Conservation (phyloP, 2,888 invertebrate species). For the Loripinus fragilis region DNA sequence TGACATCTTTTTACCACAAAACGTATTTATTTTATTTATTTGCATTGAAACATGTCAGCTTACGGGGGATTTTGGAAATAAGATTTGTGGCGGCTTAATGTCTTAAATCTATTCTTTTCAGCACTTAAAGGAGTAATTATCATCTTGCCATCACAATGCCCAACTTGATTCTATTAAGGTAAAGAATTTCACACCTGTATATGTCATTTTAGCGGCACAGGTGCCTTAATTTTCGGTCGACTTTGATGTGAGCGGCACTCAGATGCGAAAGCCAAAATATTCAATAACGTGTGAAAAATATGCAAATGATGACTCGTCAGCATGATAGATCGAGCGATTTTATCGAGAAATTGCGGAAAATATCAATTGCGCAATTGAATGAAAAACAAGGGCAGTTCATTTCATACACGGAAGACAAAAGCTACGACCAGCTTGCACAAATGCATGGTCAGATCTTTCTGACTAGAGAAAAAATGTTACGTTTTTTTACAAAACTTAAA, state of each 20-base stretch:
- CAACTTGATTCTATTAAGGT: background rate
- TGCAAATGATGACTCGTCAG: constrained; percentile 11
- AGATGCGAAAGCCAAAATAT: constrained; percentile 14
- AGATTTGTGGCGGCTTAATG: constrained; percentile 17
- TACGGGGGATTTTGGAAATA: background rate
- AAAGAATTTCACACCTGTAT: constrained; percentile 14
- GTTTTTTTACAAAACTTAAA: too few relatives aligned
- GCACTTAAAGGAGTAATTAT: constrained; percentile 11
- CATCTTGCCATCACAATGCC: background rate
- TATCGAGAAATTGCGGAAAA: constrained; percentile 15
- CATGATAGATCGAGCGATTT: constrained; percentile 17
- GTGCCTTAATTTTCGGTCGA: constrained; percentile 20
- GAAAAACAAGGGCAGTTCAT: too few relatives aligned
- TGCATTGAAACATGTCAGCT: background rate
- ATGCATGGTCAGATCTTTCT: too few relatives aligned
- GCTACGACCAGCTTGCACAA: too few relatives aligned
- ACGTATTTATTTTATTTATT: too few relatives aligned
- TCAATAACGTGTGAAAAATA: constrained; percentile 29
- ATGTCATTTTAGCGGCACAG: constrained; percentile 4
- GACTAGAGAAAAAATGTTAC: too few relatives aligned
- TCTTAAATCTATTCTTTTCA: background rate
- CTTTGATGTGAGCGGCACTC: constrained; percentile 16
- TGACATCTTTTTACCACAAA: too few relatives aligned
- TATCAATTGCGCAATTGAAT: constrained; percentile 22
- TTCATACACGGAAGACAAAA: too few relatives aligned